A percentile compares a stretch with the other conserved stretches of the same genome.
These are phyloP conservation scores for Koerneria pararmatus DNA, from an alignment of 2,888 invertebrate genomes.

Conservation along the genomic window DNA sequence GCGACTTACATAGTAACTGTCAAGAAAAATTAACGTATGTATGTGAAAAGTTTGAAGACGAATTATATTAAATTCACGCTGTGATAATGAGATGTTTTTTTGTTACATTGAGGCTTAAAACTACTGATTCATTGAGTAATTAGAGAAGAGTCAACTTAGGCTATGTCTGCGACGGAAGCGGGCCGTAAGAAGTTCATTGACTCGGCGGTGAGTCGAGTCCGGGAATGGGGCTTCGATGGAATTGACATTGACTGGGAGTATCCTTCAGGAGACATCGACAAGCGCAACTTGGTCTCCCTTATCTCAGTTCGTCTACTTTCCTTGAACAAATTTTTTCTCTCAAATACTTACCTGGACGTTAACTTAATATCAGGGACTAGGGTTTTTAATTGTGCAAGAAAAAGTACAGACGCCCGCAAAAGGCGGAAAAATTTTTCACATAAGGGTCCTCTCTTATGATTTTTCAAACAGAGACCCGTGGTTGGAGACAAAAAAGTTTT, in stretches of 20 bases:
- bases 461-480: too few species aligned
- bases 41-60: background rate
- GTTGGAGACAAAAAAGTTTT: background rate
- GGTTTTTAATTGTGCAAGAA: too few species aligned
- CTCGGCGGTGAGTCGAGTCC: conserved; percentile 57
- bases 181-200: conserved; percentile 66
- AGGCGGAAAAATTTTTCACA: too few species aligned
- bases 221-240: conserved; percentile 60
- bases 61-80: too few species aligned
- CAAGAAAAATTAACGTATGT: background rate
- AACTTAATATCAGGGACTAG: too few species aligned
- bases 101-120: conserved; percentile 3
- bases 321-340: background rate
- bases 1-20: background rate
- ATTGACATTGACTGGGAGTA: conserved; percentile 62
- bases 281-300: conserved; percentile 46
- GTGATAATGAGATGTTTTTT: background rate
- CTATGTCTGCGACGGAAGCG: conserved; percentile 49
- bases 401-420: too few species aligned
- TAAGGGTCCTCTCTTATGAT: too few species aligned
- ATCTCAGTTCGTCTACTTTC: conserved; percentile 31
- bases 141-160: conserved; percentile 29
- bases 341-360: too few species aligned
- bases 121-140: background rate
- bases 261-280: conserved; percentile 63